Base-by-base conservation (phyloP, 2,113 vertebrate species). In the Aptenodytes patagonicus region DNA sequence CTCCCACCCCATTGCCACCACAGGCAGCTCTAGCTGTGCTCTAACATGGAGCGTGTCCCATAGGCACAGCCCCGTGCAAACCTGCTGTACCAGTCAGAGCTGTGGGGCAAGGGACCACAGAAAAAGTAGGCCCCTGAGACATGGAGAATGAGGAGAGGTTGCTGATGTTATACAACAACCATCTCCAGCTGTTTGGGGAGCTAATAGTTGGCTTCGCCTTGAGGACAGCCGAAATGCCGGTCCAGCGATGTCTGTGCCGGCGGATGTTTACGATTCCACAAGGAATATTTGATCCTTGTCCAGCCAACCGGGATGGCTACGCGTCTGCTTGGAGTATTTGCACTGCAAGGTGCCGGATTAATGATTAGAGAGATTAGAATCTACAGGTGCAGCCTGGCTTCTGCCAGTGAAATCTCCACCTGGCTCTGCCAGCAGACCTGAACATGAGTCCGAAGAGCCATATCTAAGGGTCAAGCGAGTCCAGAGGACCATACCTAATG, bases 241-340 rank as follows among this genome's bases (percentile, higher is more conserved):
- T 76, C 80, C 89, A 89, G 58, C 8, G 5, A 29, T 46, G 28
- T 25, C 61, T 79, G 47, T 62, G 54, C 51, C 3, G 7, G 51
- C 1, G 7, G 70, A 95, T 92, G 40, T 87, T 91, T 95, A 72
- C 47, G 69, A 95, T 96, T 93, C 95, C 90, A 90, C 49, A 44
- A 60, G 57, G 72, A 75, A 92, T 95, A 94, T 72, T 95, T 95
- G 91, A 89, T 76, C 66, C 36, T 26, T 25, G 3, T 85, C 93
- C 94, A 95, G 81, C 73, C 78, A 93, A n/a, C 31, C 17, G 4
- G 4, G 51, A 83, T 62, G 58, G 46, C 51, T 68, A 4, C 0
- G 3, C 3, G 3, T 47, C 69, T 80, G 49, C 66, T 93, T 81
- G 71, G 54, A 96, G 73, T 85, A 80, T 93, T 95, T 94, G 89